Conservation (phyloP, 1,140 invertebrate species). For the Varroa destructor region DNA sequence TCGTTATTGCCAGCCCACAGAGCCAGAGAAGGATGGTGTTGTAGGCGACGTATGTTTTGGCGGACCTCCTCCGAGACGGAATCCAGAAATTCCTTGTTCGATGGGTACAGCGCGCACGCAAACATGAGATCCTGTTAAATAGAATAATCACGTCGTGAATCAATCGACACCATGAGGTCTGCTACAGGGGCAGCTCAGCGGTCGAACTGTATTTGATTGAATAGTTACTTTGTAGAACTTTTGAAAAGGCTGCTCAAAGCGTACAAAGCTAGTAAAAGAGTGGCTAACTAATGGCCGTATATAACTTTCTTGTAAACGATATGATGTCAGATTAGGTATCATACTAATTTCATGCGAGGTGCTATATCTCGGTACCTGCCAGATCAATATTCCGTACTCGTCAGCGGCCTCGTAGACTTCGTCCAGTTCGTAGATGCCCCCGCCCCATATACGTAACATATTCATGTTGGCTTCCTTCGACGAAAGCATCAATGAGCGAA, state of each 20-base stretch:
- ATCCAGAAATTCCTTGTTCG: conserved; percentile 53
- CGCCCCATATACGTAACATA: conserved; percentile 91
- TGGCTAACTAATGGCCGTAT: too few species aligned
- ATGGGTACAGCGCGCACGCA: conserved; percentile 88
- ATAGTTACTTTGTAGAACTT: too few species aligned
- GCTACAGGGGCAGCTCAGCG: too few species aligned
- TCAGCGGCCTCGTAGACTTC: conserved; percentile 65
- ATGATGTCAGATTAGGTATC: too few species aligned
- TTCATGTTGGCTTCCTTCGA: conserved; percentile 73
- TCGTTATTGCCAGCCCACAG: conserved; percentile 89
- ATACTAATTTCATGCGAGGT: too few species aligned
- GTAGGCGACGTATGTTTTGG: conserved; percentile 67
- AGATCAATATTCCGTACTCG: conserved; percentile 39
- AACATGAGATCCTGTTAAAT: conserved; percentile 71
- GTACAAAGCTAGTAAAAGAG: too few species aligned
- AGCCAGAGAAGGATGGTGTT: conserved; percentile 74
- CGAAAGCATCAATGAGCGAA: conserved; percentile 51
- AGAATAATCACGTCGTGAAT: too few species aligned
- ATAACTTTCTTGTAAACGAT: too few species aligned
- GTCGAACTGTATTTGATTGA: too few species aligned
- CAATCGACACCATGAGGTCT: too few species aligned
- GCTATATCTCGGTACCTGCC: conserved; percentile 35
- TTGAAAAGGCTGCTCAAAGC: too few species aligned
- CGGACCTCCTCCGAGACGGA: conserved; percentile 61
- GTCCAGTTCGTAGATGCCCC: conserved; percentile 84